phyloP scores from a whole-genome alignment of 2,888 invertebrate genomes.

The Lasioglossum villosulum region DNA sequence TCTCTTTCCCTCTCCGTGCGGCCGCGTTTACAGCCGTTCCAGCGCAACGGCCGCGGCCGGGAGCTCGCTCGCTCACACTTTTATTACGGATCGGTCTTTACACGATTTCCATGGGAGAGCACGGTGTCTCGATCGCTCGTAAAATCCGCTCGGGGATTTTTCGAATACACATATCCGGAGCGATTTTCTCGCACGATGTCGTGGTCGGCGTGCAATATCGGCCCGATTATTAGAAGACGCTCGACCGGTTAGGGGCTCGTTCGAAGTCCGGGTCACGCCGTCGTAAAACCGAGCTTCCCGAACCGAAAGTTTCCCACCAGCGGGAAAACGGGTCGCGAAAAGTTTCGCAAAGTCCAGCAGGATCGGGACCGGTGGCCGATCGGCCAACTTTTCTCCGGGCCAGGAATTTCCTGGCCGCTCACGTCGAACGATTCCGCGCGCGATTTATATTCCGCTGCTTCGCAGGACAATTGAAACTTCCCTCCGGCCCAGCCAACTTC shows the following conservation, averaged over 20 bases:
- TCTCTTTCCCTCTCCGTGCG: neutral
- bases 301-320: conserved; percentile 16
- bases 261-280: neutral
- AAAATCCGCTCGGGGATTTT: conserved; percentile 10
- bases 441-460: conserved; percentile 19
- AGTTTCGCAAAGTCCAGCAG: conserved; percentile 19
- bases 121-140: conserved; percentile 8
- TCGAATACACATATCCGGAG: neutral
- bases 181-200: neutral
- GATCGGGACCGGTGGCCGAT: conserved; percentile 6
- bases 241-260: conserved; percentile 4
- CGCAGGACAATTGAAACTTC: neutral
- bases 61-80: neutral
- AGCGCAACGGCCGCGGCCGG: neutral
- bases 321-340: conserved; percentile 35
- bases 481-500: neutral
- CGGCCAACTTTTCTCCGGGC: neutral
- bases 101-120: conserved; percentile 10
- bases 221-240: conserved; percentile 48
- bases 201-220: conserved; percentile 1
- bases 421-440: conserved; percentile 8
- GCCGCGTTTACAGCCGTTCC: neutral
- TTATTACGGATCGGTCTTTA: neutral
- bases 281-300: conserved; percentile 26
- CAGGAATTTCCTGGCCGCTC: conserved; percentile 21